Conservation (phyloP, 2,888 invertebrate genomes). For the Pilophorus perplexus region DNA sequence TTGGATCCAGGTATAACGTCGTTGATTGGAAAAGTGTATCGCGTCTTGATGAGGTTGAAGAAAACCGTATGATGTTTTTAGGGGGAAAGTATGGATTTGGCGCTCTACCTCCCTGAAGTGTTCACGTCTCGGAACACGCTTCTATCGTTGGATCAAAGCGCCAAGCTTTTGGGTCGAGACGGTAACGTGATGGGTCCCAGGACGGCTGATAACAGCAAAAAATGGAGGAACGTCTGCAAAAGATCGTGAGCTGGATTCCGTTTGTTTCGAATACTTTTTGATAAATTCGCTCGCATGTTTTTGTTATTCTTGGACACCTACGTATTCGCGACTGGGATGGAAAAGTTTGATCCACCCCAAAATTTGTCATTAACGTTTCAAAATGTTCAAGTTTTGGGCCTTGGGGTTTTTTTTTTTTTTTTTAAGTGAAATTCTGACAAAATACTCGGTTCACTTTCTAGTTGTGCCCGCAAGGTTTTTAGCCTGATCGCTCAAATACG, state of each 20-base stretch:
- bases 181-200: slow-evolving; percentile 56
- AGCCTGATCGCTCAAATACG: no score
- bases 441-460: no score
- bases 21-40: neutral
- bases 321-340: no score
- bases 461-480: no score
- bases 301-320: no score
- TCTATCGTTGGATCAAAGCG: slow-evolving; percentile 80
- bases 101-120: slow-evolving; percentile 86
- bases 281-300: no score
- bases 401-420: no score
- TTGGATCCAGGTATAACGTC: slow-evolving; percentile 70
- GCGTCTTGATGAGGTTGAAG: slow-evolving; percentile 56
- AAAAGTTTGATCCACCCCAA: no score
- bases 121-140: slow-evolving; percentile 82
- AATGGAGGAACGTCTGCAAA: slow-evolving; percentile 80
- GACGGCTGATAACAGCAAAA: slow-evolving; percentile 58
- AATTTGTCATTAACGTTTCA: no score
- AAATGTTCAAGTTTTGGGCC: no score
- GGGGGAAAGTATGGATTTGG: slow-evolving; percentile 89
- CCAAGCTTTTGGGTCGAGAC: slow-evolving; percentile 77
- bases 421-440: no score
- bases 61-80: slow-evolving; percentile 58
- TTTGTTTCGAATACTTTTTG: neutral
- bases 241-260: slow-evolving; percentile 54